Conservation (phyloP, 1,140 invertebrate genomes). For the Drosophila teissieri region DNA sequence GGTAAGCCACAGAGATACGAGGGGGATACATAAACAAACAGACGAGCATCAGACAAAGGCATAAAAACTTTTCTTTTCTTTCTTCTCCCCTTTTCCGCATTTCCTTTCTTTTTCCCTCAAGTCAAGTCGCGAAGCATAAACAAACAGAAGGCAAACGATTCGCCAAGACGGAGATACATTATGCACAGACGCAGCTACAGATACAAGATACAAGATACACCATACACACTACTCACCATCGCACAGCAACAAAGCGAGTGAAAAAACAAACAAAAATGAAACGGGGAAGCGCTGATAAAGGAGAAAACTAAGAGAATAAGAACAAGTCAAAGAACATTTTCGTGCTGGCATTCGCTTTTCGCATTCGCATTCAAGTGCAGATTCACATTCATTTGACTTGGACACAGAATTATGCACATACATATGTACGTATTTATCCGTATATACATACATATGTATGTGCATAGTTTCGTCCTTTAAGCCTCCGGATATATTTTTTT, state of each 20-base stretch:
- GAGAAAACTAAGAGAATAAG: constrained; percentile 36
- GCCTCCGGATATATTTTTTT: constrained; percentile 16
- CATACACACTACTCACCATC: constrained; percentile 2
- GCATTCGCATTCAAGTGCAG: constrained; percentile 60
- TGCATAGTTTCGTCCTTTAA: constrained; percentile 26
- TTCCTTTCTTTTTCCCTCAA: constrained; percentile 21
- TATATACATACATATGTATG: not conserved
- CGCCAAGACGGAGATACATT: constrained; percentile 68
- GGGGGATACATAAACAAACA: constrained; percentile 58
- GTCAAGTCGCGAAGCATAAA: constrained; percentile 66
- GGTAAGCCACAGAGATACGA: constrained; percentile 60
- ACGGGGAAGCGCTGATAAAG: constrained; percentile 20
- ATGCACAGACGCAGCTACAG: constrained; percentile 67
- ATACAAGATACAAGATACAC: constrained; percentile 55
- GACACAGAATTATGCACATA: constrained; percentile 53
- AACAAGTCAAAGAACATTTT: constrained; percentile 49
- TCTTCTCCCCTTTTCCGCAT: not conserved
- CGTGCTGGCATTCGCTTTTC: constrained; percentile 54
- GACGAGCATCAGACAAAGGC: constrained; percentile 64
- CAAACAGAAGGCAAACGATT: constrained; percentile 63
- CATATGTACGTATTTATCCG: constrained; percentile 10
- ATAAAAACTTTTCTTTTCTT: constrained; percentile 68
- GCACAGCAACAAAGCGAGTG: constrained; percentile 26
- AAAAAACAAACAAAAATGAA: constrained; percentile 44
- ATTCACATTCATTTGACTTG: constrained; percentile 56